Percentiles rank a stretch among this genome's conserved stretches.
phyloP scores from a whole-genome alignment of 2,888 invertebrate genomes.

The Drosophila flavopinicola region DNA sequence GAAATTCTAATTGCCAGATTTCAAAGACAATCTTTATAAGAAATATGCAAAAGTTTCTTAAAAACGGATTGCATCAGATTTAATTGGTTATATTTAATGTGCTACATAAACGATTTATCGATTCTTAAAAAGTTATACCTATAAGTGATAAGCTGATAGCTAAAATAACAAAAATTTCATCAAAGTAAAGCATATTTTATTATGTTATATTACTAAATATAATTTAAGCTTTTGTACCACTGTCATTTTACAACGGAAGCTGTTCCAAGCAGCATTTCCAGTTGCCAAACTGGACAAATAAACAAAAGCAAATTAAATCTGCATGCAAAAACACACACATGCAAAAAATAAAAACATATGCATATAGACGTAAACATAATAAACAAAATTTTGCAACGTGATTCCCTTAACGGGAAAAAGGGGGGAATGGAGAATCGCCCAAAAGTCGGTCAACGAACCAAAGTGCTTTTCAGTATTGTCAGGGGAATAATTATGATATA shows the following conservation, averaged over 20 bases:
- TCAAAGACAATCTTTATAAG: too few relatives aligned
- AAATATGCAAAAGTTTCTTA: too few relatives aligned
- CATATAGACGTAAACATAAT: slow-evolving; percentile 24
- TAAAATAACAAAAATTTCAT: too few relatives aligned
- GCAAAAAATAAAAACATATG: neutral
- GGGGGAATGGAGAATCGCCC: neutral
- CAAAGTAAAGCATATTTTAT: too few relatives aligned
- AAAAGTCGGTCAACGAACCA: slow-evolving; percentile 74
- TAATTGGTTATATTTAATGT: too few relatives aligned
- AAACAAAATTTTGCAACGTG: slow-evolving; percentile 37
- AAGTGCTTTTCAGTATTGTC: slow-evolving; percentile 21
- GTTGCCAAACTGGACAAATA: slow-evolving; percentile 32
- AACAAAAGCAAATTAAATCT: slow-evolving; percentile 47
- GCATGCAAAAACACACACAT: slow-evolving; percentile 26
- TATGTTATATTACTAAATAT: slow-evolving; percentile 1
- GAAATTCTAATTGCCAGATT: too few relatives aligned
- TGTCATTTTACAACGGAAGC: slow-evolving; percentile 50
- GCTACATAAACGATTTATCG: too few relatives aligned
- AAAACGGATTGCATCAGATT: too few relatives aligned
- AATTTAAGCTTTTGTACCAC: slow-evolving; percentile 14
- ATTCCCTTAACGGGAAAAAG: slow-evolving; percentile 5
- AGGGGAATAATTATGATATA: slow-evolving; percentile 24
- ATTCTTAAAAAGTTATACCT: too few relatives aligned
- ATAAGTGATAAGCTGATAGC: too few relatives aligned
- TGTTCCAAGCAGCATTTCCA: slow-evolving; percentile 19